Conservation (phyloP, 2,113 vertebrate species). For the Dasypus novemcinctus region DNA sequence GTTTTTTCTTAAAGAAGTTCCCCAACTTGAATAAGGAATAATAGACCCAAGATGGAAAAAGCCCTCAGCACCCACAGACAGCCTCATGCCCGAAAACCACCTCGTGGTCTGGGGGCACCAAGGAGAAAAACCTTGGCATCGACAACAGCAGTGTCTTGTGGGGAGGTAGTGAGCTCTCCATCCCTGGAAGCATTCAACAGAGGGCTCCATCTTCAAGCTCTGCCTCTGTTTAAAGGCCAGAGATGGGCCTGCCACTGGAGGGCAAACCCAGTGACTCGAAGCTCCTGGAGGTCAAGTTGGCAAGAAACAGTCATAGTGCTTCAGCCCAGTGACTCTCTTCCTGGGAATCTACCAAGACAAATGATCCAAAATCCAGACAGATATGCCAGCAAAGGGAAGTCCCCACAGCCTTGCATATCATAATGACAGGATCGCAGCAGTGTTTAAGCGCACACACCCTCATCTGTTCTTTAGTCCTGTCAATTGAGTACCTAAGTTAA, state of each 20-base stretch:
- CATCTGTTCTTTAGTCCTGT: too few relatives aligned
- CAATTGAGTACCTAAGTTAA: too few relatives aligned
- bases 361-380: neutral
- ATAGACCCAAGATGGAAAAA: too few relatives aligned
- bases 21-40: neutral
- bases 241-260: neutral
- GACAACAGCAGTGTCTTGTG: neutral
- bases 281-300: neutral
- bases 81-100: neutral
- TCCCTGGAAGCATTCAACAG: neutral
- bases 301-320: neutral
- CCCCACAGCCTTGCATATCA: rapidly evolving
- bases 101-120: neutral
- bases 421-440: rapidly evolving
- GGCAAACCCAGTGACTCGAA: neutral
- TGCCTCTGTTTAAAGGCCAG: neutral
- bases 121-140: neutral
- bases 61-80: rapidly evolving
- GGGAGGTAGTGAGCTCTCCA: neutral
- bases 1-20: neutral
- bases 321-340: neutral
- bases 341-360: neutral
- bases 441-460: neutral
- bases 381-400: neutral
- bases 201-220: neutral